Percentiles rank a stretch among this genome's conserved stretches.
phyloP scores from a whole-genome alignment of 1,140 invertebrate species.

The Amphibalanus amphitrite region DNA sequence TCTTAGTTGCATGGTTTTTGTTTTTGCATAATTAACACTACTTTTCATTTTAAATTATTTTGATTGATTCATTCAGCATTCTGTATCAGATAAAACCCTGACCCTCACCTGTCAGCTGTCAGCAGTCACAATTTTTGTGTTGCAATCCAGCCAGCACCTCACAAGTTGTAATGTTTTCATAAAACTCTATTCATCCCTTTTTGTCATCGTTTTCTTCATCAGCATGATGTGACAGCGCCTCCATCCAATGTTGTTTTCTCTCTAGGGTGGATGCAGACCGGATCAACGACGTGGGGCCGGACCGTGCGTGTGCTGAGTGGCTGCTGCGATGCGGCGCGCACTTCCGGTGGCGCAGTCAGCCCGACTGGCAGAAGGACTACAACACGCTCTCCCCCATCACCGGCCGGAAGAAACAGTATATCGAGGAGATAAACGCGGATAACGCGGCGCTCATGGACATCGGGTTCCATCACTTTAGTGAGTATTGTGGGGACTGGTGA shows the following conservation, averaged over 20 bases:
- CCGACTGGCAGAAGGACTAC: conserved; percentile 26
- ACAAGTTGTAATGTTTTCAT: too few relatives aligned
- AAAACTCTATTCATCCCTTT: too few relatives aligned
- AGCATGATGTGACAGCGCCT: not conserved
- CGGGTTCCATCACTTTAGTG: conserved; percentile 61
- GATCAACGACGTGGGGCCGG: conserved; percentile 55
- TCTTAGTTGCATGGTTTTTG: too few relatives aligned
- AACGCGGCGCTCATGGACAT: conserved; percentile 54
- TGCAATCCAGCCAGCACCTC: too few relatives aligned
- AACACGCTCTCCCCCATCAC: conserved; percentile 22
- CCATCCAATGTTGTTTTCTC: not conserved
- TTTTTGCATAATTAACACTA: too few relatives aligned
- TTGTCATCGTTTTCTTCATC: too few relatives aligned
- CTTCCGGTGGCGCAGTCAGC: conserved; percentile 25
- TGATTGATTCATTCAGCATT: too few relatives aligned
- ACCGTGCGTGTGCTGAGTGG: conserved; percentile 82
- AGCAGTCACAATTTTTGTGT: too few relatives aligned
- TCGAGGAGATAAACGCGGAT: conserved; percentile 55
- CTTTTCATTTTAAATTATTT: too few relatives aligned
- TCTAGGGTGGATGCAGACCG: conserved; percentile 44
- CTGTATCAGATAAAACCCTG: too few relatives aligned
- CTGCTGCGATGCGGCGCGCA: conserved; percentile 54
- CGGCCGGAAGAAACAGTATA: conserved; percentile 25
- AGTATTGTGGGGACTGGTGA: conserved; percentile 17
- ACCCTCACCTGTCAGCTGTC: too few relatives aligned